Evolutionary conservation across 2,888 invertebrate genomes (phyloP), one percentile per base, ranked within the genome.

Genomic region (Hedychridium roseum): DNA sequence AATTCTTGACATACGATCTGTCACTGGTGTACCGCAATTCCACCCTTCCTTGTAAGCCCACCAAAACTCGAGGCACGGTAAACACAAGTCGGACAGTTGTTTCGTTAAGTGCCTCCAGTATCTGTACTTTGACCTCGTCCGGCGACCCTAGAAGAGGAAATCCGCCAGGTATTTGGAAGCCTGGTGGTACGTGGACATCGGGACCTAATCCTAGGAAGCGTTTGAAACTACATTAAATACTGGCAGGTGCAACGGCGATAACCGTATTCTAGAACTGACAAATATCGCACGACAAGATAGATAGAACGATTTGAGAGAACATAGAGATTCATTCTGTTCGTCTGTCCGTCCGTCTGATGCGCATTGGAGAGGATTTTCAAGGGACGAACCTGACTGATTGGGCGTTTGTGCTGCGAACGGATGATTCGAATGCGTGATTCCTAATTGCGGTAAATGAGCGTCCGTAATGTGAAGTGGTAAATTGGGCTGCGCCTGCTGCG

Each of bases 31-130:
- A 94, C 71, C 92, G 85, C 51, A 94, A 82, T 78, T 94, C 93
- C 2, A 94, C 91, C 56, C 92, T 87, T 44, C 94, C 94, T 66
- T 91, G 88, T 32, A 94, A 82, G 18, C 94, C 94, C 5, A 94
- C 92, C 58, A 92, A 85, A 1, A 92, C 84, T 14, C 87, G 83
- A 0, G 94, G 93, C 6, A 94, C 87, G 2, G 89, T 89, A 74
- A 94, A 93, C 7, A 91, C 85, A 71, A 94, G 84, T 56, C 91
- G 87, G 5, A 94, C 87, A 20, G 91, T 89, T 14, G 88, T 87
- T 0, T 91, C 86, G 60, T 92, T 90, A 46, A 94, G 83, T 2
- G 92, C 86, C 74, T 91, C 88, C 57, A 93, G 73, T 0, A 85
- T 83, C 37, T 85, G 82, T 11, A 86, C 83, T 9, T 79, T 77